Base-by-base conservation (phyloP, 1,140 invertebrate genomes). In the Diabrotica virgifera region DNA sequence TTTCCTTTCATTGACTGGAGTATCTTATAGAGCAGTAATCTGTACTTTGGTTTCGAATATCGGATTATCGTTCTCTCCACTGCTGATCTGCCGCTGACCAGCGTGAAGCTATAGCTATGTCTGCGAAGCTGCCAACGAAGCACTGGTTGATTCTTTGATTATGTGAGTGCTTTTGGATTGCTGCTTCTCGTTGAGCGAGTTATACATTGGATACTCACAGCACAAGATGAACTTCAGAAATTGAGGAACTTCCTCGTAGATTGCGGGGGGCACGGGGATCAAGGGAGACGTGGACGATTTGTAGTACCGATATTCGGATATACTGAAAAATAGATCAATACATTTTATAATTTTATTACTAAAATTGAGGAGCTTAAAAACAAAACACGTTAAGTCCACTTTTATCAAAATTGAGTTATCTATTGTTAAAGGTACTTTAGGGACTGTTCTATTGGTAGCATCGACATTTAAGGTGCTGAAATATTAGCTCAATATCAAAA, bases 151-250 rank as follows among this genome's bases (percentile, higher is more conserved):
- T 73, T 90, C 89, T 36, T 88, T 90, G 46, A 89, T 86, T 59
- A 87, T 85, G 5, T 86, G 82, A 0, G 84, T 80, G 10, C 84
- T 84, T 40, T 85, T 83, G 69, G 83, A 82, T 46, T 46, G 40
- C 4, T 46, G 8, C 57, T 90, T 89, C 2, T 86, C 87, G 36
- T 86, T 83, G 60, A 90, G 80, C 10, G 88, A 91, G 72, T 93
- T 86, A 75, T 95, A 95, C 24, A 94, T 82, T 0, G 93, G 93
- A 76, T 89, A 94, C 76, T 96, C 93, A 75, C 92, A 95, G 76
- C 92, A 95, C 11, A 92, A 76, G 5, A 93, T 80, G 71, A 88
- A 93, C 77, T 95, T 95, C 7, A 96, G 76, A 57, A 89, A 89
- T 70, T 82, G 82, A 7, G 93, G 93, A 6, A 95, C 88, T 77